A percentile compares a stretch with the other conserved stretches of the same genome.
These are phyloP conservation scores for Nomada ferruginata DNA, from an alignment of 2,888 invertebrate genomes.

Conservation along the genomic window DNA sequence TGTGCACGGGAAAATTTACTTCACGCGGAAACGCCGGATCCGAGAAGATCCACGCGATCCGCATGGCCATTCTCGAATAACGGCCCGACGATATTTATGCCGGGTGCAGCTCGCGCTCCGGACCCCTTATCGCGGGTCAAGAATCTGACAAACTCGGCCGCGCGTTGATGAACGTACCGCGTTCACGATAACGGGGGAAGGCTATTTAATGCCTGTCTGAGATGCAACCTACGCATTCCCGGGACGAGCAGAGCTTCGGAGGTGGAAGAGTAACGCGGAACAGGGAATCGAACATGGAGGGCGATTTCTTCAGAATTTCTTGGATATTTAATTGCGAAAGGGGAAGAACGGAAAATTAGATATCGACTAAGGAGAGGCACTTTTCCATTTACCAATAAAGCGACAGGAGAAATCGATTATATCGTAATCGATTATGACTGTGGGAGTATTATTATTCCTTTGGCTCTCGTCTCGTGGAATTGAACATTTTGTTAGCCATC, in stretches of 20 bases:
- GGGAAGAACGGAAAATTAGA: no score
- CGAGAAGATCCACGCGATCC: constrained; percentile 56
- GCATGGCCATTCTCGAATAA: constrained; percentile 40
- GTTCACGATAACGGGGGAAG: constrained; percentile 38
- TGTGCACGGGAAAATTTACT: constrained; percentile 50
- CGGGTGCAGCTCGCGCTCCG: constrained; percentile 39
- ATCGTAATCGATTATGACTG: no score
- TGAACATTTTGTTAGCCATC: no score
- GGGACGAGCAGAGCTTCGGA: background rate
- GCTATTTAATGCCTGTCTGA: constrained; percentile 31
- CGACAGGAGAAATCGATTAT: no score
- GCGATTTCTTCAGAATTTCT: background rate
- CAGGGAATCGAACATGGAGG: background rate
- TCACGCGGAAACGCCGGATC: constrained; percentile 65
- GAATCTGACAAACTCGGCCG: constrained; percentile 48
- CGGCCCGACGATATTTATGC: constrained; percentile 48
- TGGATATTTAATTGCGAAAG: background rate
- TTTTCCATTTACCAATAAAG: no score
- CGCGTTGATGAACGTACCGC: constrained; percentile 45
- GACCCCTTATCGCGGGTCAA: constrained; percentile 56
- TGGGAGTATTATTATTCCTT: no score
- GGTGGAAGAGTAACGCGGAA: background rate
- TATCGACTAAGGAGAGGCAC: no score
- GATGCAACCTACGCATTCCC: constrained; percentile 33
- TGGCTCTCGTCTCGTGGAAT: no score